Conservation (phyloP, 2,113 vertebrate species). For the Suricata suricatta region DNA sequence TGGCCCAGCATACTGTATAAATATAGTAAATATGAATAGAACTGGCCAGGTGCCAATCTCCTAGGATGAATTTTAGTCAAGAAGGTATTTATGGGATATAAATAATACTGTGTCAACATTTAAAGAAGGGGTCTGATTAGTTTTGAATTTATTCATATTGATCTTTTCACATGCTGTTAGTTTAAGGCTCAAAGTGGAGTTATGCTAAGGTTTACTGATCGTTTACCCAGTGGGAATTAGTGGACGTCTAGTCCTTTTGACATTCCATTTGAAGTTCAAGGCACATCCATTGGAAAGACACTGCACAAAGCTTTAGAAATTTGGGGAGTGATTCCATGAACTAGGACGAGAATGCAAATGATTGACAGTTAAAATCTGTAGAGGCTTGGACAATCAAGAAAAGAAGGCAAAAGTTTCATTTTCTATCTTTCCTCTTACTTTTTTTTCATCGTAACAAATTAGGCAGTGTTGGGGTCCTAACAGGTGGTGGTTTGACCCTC, state of each 20-base stretch:
- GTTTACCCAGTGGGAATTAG: constrained; percentile 76
- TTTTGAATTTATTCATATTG: constrained; percentile 90
- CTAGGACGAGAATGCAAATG: constrained; percentile 12
- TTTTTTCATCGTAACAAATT: background rate
- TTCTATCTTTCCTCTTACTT: background rate
- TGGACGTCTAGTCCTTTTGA: constrained; percentile 66
- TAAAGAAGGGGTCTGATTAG: constrained; percentile 87
- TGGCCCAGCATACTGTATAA: constrained; percentile 91
- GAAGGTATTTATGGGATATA: constrained; percentile 93
- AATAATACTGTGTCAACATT: constrained; percentile 94
- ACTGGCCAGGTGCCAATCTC: constrained; percentile 88
- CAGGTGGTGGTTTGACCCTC: fast-evolving
- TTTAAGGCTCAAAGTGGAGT: constrained; percentile 86
- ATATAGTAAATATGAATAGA: constrained; percentile 94
- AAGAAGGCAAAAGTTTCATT: background rate
- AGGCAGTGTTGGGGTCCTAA: background rate
- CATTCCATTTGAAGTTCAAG: constrained; percentile 73
- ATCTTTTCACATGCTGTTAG: constrained; percentile 88
- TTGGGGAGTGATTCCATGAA: background rate
- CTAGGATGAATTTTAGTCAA: constrained; percentile 89
- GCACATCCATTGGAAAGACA: background rate
- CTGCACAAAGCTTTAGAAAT: background rate
- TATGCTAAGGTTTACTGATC: constrained; percentile 82
- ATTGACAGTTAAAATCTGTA: background rate
- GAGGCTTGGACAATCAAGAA: background rate